A percentile compares a stretch with the other conserved stretches of the same genome.
Evolutionary conservation across 2,797 vertebrate genomes (phyloP).

Genomic region (Aulostomus chinensis): DNA sequence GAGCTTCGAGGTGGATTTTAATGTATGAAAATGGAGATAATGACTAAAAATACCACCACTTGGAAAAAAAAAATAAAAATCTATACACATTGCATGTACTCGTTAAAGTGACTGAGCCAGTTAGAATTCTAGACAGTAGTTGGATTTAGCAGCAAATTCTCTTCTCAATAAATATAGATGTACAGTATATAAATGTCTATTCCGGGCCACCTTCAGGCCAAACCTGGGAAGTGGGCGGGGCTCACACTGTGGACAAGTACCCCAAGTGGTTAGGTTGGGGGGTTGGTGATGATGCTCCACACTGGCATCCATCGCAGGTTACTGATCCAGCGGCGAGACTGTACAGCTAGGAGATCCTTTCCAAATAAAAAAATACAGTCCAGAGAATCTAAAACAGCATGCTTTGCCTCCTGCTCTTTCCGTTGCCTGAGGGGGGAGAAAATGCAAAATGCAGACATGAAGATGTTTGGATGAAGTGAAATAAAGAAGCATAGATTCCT

Average conservation of each 20-base stretch:
- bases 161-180: constrained; percentile 97
- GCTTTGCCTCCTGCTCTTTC: constrained; percentile 98
- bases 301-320: constrained; percentile 46
- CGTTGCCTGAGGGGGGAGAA: constrained; percentile 81
- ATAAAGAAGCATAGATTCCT: background rate
- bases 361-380: constrained; percentile 41
- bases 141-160: constrained; percentile 93
- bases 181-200: constrained; percentile 80
- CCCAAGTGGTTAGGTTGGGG: constrained; percentile 80
- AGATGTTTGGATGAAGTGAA: background rate
- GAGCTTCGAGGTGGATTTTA: constrained; percentile 42
- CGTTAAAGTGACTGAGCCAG: constrained; percentile 81
- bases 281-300: constrained; percentile 46
- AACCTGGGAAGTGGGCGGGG: constrained; percentile 25
- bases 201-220: constrained; percentile 45
- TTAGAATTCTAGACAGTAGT: constrained; percentile 93
- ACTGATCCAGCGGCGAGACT: constrained; percentile 51
- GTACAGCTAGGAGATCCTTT: constrained; percentile 54
- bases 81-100: constrained; percentile 84
- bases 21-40: constrained; percentile 59
- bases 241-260: constrained; percentile 59
- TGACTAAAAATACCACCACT: constrained; percentile 60
- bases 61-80: constrained; percentile 73
- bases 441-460: background rate
- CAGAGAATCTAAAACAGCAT: constrained; percentile 90